Conservation (phyloP, 1,140 invertebrate species). For the Magallana angulata region DNA sequence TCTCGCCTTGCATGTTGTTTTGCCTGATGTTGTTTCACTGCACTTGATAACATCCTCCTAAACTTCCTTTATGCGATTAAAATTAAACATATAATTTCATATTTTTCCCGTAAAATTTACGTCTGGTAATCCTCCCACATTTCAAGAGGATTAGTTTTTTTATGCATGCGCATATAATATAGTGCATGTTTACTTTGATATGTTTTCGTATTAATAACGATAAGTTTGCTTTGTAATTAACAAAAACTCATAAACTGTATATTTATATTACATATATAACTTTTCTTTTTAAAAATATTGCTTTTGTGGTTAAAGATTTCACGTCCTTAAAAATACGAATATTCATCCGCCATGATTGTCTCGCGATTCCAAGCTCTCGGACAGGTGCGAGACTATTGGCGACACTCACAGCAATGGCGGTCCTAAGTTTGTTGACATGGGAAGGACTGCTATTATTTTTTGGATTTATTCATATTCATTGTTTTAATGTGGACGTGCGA, state of each 20-base stretch:
- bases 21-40: conserved; percentile 92
- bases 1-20: conserved; percentile 89
- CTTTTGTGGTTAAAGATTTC: background rate
- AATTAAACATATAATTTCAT: background rate
- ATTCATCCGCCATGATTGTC: conserved; percentile 45
- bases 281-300: background rate
- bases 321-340: background rate
- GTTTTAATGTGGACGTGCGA: conserved; percentile 91
- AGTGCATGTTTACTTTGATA: background rate
- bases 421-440: conserved; percentile 21
- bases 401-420: conserved; percentile 61
- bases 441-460: conserved; percentile 23
- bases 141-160: too few relatives aligned
- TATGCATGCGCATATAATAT: background rate
- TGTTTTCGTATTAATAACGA: background rate
- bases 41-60: conserved; percentile 88
- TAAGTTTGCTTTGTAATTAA: background rate
- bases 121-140: too few relatives aligned
- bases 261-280: background rate
- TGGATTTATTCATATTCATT: conserved; percentile 52
- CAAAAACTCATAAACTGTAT: background rate
- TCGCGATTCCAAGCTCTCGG: conserved; percentile 51
- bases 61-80: background rate
- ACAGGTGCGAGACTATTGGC: conserved; percentile 61
- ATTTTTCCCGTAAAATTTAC: conserved; percentile 35